These are phyloP conservation scores for Cheilosia impressa DNA, from an alignment of 2,888 invertebrate genomes.

Conservation along the genomic window DNA sequence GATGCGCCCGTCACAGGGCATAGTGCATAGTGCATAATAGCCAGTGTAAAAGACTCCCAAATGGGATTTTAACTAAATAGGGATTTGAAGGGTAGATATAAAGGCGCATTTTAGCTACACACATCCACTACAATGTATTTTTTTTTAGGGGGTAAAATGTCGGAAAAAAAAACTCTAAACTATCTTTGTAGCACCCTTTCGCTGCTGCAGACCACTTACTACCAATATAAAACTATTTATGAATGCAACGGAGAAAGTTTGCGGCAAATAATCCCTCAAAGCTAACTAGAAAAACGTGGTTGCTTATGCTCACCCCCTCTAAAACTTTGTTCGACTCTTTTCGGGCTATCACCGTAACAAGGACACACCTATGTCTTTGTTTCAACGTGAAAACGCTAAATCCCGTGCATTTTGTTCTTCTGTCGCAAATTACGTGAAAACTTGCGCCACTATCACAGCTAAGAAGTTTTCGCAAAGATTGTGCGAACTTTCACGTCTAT, in stretches of 20 bases:
- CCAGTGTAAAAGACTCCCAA: conserved; percentile 4
- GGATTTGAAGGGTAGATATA: not conserved
- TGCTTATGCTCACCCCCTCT: conserved; percentile 18
- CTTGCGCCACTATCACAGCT: conserved; percentile 55
- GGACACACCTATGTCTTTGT: conserved; percentile 8
- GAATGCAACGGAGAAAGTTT: conserved; percentile 48
- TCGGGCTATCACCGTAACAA: not conserved
- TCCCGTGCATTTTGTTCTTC: conserved; percentile 52
- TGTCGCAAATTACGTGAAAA: conserved; percentile 70
- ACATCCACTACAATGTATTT: not conserved
- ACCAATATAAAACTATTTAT: conserved; percentile 37
- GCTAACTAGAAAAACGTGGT: conserved; percentile 65
- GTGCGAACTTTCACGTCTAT: conserved; percentile 55
- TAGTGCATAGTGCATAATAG: not conserved
- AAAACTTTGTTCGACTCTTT: conserved; percentile 40
- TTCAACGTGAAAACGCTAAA: conserved; percentile 57
- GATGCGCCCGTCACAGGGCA: not conserved
- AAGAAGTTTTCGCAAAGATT: conserved; percentile 37
- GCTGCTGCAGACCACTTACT: not conserved
- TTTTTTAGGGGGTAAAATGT: not conserved
- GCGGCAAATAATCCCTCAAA: conserved; percentile 43
- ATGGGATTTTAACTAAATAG: conserved; percentile 43
- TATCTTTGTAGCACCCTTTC: no score
- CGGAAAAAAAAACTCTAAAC: not conserved
- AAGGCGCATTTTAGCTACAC: not conserved